Percentiles rank a stretch among this genome's conserved stretches.
Conservation (phyloP, 2,888 invertebrate genomes). For the Chymomyza fuscimana region DNA sequence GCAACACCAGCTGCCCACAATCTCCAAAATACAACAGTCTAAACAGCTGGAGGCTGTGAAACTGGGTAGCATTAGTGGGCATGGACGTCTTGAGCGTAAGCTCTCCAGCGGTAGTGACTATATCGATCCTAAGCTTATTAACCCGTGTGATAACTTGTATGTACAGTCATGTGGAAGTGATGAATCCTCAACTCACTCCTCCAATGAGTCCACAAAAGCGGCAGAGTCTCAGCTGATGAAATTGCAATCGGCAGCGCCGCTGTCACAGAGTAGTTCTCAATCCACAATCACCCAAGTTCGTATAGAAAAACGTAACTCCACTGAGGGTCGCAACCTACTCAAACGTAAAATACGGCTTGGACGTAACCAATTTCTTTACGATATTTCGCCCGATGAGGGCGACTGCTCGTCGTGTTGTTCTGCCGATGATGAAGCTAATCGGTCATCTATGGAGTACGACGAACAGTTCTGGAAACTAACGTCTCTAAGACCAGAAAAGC, state of each 20-base stretch:
- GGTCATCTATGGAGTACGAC: conserved; percentile 71
- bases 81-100: conserved; percentile 22
- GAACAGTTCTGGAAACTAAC: conserved; percentile 59
- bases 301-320: conserved; percentile 64
- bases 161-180: conserved; percentile 72
- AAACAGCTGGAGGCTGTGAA: conserved; percentile 49
- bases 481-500: conserved; percentile 54
- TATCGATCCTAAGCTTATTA: conserved; percentile 84
- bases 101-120: conserved; percentile 71
- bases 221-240: conserved; percentile 45
- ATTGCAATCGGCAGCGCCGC: conserved; percentile 35
- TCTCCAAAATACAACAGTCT: conserved; percentile 6
- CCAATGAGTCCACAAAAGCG: conserved; percentile 60
- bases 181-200: conserved; percentile 56
- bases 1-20: conserved; percentile 14
- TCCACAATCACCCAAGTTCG: conserved; percentile 53
- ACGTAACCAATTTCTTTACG: conserved; percentile 79
- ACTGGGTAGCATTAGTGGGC: conserved; percentile 59
- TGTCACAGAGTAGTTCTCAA: conserved; percentile 55
- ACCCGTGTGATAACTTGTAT: conserved; percentile 86
- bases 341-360: conserved; percentile 79
- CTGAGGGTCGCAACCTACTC: conserved; percentile 71
- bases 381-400: conserved; percentile 77
- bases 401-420: conserved; percentile 61
- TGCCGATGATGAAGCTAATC: conserved; percentile 76